phyloP scores from a whole-genome alignment of 2,888 invertebrate genomes.

The Stenolophus ochropezus region DNA sequence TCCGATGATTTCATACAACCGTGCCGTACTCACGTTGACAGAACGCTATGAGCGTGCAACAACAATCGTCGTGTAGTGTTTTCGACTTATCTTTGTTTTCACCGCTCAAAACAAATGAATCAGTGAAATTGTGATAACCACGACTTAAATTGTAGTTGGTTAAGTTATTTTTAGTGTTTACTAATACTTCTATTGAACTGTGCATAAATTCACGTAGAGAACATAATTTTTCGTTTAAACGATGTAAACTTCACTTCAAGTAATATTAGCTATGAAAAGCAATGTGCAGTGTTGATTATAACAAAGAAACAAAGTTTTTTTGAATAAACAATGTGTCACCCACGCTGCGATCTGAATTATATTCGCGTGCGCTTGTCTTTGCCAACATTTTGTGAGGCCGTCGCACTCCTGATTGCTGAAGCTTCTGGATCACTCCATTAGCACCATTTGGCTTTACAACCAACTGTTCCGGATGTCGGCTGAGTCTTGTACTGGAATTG shows the following conservation, averaged over 20 bases:
- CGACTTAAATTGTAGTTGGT: neutral
- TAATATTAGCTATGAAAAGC: neutral
- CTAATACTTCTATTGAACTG: neutral
- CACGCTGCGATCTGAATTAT: conserved; percentile 2
- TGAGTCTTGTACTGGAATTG: conserved; percentile 10
- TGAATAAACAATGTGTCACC: neutral
- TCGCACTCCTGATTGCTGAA: conserved; percentile 10
- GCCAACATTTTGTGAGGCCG: conserved; percentile 13
- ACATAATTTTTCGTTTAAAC: no score
- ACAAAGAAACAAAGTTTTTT: neutral
- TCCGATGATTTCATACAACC: conserved; percentile 28
- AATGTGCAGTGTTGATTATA: neutral
- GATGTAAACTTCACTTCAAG: no score
- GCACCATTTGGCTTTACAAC: neutral
- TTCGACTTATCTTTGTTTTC: conserved; percentile 6
- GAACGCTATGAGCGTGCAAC: neutral
- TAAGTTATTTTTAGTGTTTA: neutral
- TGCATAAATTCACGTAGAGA: neutral
- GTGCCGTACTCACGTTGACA: conserved; percentile 2
- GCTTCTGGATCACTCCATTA: neutral
- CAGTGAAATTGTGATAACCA: conserved; percentile 5
- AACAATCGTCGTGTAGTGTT: conserved; percentile 14
- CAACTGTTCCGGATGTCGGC: conserved; percentile 9
- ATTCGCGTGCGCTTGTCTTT: conserved; percentile 24
- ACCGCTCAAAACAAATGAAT: conserved; percentile 16